These are phyloP conservation scores for Dreissena rostriformis DNA, from an alignment of 1,140 invertebrate species.

Conservation along the genomic window DNA sequence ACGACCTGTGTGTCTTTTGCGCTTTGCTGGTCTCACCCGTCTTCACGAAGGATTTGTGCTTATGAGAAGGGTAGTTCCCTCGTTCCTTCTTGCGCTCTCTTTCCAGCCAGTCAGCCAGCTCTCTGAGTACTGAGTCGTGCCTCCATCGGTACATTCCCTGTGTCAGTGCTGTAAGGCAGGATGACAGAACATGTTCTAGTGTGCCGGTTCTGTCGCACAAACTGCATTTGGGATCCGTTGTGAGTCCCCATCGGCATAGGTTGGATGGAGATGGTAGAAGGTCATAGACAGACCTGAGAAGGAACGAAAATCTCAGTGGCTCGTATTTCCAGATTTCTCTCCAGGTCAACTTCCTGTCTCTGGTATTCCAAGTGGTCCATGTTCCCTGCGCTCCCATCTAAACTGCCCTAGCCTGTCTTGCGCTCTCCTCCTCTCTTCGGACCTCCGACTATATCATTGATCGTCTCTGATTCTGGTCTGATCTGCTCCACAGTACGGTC, in stretches of 20 bases:
- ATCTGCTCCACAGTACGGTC: constrained; percentile 15
- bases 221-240: background rate
- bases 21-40: constrained; percentile 11
- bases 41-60: constrained; percentile 5
- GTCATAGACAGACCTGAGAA: constrained; percentile 24
- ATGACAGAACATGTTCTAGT: constrained; percentile 44
- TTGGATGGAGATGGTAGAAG: constrained; percentile 11
- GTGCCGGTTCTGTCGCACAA: constrained; percentile 12
- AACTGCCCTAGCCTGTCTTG: constrained; percentile 16
- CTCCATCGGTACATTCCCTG: constrained; percentile 30
- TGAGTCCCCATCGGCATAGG: constrained; percentile 30
- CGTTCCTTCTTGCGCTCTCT: constrained; percentile 27
- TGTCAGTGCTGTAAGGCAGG: constrained; percentile 29
- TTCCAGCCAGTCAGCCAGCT: constrained; percentile 42
- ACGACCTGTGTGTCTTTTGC: background rate
- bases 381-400: constrained; percentile 13
- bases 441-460: constrained; percentile 2
- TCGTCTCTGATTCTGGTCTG: constrained; percentile 22
- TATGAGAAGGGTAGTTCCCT: background rate
- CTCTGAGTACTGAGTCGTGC: constrained; percentile 28
- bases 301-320: constrained; percentile 13
- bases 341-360: constrained; percentile 42
- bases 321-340: constrained; percentile 39
- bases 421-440: background rate
- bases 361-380: constrained; percentile 39